Conservation (phyloP, 92 coral and sea anemone species). For the Heteractis magnifica region DNA sequence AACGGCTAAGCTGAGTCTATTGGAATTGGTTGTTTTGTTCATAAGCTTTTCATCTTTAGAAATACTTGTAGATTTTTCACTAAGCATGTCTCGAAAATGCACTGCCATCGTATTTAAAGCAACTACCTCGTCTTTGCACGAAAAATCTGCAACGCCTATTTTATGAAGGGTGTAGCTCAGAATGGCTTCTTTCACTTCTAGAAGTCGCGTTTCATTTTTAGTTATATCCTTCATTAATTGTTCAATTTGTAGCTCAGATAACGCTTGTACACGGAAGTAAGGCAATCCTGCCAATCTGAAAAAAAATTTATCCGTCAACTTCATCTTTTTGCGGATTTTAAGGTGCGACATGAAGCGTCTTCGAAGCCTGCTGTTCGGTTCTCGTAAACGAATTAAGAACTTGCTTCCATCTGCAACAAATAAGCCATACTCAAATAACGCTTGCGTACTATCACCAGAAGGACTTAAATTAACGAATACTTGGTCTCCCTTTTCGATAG, state of each 20-base stretch:
- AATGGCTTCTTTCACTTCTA: slow-evolving; percentile 41
- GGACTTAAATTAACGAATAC: slow-evolving; percentile 58
- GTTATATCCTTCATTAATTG: slow-evolving; percentile 24
- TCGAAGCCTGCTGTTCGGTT: slow-evolving; percentile 46
- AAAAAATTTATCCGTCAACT: slow-evolving; percentile 49
- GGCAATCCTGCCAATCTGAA: slow-evolving; percentile 64
- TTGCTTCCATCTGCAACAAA: slow-evolving; percentile 60
- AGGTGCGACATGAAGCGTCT: slow-evolving; percentile 52
- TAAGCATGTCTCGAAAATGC: slow-evolving; percentile 59
- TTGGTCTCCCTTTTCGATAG: slow-evolving; percentile 49
- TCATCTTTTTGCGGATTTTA: slow-evolving; percentile 47
- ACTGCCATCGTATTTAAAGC: slow-evolving; percentile 65
- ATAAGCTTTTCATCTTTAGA: slow-evolving; percentile 61
- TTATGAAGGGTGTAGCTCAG: slow-evolving; percentile 51
- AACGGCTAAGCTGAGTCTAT: slow-evolving; percentile 46
- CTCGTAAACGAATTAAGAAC: slow-evolving; percentile 45
- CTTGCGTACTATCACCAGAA: slow-evolving; percentile 59
- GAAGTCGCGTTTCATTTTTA: slow-evolving; percentile 38
- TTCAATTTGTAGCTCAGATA: slow-evolving; percentile 44
- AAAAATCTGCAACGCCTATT: slow-evolving; percentile 37
- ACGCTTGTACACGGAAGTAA: slow-evolving; percentile 55
- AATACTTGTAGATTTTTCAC: slow-evolving; percentile 52
- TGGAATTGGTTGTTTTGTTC: slow-evolving; percentile 8
- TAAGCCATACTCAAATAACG: slow-evolving; percentile 59
- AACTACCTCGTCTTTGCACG: slow-evolving; percentile 72